Percentiles rank a stretch among this genome's conserved stretches.
These are phyloP conservation scores for Motacilla tschutschensis DNA, from an alignment of 2,113 vertebrate species.

Conservation along the genomic window DNA sequence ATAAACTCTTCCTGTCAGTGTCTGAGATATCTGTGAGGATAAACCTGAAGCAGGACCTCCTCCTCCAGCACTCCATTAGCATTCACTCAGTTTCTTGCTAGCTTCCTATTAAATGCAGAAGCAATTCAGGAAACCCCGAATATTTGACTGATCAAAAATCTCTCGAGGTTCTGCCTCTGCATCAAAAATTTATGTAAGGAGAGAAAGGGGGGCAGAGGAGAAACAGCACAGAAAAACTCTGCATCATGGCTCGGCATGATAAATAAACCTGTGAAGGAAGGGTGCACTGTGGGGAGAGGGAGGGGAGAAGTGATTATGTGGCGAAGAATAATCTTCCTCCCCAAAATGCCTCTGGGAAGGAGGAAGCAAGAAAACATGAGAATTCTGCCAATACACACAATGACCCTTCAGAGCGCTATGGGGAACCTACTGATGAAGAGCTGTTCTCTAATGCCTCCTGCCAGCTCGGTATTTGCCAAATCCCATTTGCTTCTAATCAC, in stretches of 20 bases:
- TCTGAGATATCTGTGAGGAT: background rate
- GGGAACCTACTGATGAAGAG: slow-evolving; percentile 14
- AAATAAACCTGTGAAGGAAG: background rate
- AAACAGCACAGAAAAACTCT: background rate
- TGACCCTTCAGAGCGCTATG: slow-evolving; percentile 6
- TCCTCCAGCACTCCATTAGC: background rate
- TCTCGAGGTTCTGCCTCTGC: slow-evolving; percentile 9
- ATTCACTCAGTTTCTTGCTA: background rate
- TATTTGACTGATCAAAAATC: slow-evolving; percentile 28
- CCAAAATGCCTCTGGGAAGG: background rate
- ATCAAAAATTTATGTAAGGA: slow-evolving; percentile 17
- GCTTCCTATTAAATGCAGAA: slow-evolving; percentile 9
- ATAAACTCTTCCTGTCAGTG: background rate
- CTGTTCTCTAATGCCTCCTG: slow-evolving; percentile 10
- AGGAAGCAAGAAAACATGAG: slow-evolving; percentile 11
- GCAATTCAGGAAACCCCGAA: background rate
- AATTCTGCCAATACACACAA: background rate
- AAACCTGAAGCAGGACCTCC: background rate
- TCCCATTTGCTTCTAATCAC: slow-evolving; percentile 43
- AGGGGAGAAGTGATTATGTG: background rate
- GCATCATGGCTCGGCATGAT: background rate
- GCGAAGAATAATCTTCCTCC: background rate
- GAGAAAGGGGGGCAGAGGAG: background rate
- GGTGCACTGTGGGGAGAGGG: background rate
- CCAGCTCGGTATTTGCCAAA: slow-evolving; percentile 5